phyloP scores from a whole-genome alignment of 2,888 invertebrate genomes.

The Hipparchia sbordonii region DNA sequence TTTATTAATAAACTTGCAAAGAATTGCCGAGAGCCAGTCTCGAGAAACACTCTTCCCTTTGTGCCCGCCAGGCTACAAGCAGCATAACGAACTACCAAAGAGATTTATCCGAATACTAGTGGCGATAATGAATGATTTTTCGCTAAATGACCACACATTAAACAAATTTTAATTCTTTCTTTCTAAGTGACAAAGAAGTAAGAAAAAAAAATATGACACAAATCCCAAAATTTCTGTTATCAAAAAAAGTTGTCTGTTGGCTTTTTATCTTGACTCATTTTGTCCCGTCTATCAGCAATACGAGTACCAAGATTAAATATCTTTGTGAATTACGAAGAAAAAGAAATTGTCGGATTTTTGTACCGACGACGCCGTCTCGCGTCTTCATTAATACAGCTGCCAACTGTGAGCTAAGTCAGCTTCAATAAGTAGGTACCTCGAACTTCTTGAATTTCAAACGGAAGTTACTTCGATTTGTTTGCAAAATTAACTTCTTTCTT shows the following conservation, averaged over 20 bases:
- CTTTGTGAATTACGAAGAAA: too few relatives aligned
- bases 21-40: constrained; percentile 17
- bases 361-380: neutral
- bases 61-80: constrained; percentile 10
- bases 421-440: neutral
- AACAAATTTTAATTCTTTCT: too few relatives aligned
- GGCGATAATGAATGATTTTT: too few relatives aligned
- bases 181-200: too few relatives aligned
- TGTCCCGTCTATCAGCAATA: too few relatives aligned
- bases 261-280: too few relatives aligned
- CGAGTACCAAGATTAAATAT: too few relatives aligned
- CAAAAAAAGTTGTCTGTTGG: too few relatives aligned
- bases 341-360: neutral
- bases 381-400: constrained; percentile 27
- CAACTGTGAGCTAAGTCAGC: constrained; percentile 11
- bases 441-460: constrained; percentile 11
- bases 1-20: constrained; percentile 9
- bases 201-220: too few relatives aligned
- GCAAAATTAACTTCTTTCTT: constrained; percentile 8
- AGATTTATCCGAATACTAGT: neutral
- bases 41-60: constrained; percentile 26
- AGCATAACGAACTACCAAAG: constrained; percentile 25
- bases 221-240: too few relatives aligned
- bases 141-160: too few relatives aligned
- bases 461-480: constrained; percentile 7